Percentiles rank a stretch among this genome's conserved stretches.
Conservation (phyloP, 2,797 vertebrate species). For the Chrosomus eos region DNA sequence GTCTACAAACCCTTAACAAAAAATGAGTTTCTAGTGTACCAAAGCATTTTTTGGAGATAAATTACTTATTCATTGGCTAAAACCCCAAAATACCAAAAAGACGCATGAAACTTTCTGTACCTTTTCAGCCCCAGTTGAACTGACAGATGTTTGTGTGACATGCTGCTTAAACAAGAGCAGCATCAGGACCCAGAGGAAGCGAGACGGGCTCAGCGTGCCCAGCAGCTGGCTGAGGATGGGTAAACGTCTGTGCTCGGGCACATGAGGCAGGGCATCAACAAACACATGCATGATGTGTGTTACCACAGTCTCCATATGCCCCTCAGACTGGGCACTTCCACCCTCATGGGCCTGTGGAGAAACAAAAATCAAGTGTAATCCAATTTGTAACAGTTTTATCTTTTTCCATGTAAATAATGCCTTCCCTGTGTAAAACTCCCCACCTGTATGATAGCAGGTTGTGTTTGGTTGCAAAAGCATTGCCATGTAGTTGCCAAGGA, state of each 20-base stretch:
- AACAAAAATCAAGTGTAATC: not conserved
- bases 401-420: not conserved
- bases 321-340: conserved; percentile 65
- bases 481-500: not conserved
- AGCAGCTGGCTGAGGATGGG: conserved; percentile 87
- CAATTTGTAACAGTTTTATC: no score
- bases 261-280: conserved; percentile 90
- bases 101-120: conserved; percentile 62
- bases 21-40: not conserved
- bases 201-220: conserved; percentile 81
- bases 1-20: not conserved
- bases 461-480: not conserved
- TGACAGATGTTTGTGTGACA: conserved; percentile 76
- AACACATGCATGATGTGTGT: conserved; percentile 87
- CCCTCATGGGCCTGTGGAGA: conserved; percentile 79
- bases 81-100: not conserved
- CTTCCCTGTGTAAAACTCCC: not conserved
- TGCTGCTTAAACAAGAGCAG: conserved; percentile 90
- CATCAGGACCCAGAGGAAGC: conserved; percentile 92
- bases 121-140: conserved; percentile 79
- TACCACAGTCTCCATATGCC: conserved; percentile 76
- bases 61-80: not conserved
- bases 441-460: not conserved
- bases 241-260: conserved; percentile 90
- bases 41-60: not conserved